Conservation (phyloP, 2,888 invertebrate genomes). For the Drosophila barbarae region DNA sequence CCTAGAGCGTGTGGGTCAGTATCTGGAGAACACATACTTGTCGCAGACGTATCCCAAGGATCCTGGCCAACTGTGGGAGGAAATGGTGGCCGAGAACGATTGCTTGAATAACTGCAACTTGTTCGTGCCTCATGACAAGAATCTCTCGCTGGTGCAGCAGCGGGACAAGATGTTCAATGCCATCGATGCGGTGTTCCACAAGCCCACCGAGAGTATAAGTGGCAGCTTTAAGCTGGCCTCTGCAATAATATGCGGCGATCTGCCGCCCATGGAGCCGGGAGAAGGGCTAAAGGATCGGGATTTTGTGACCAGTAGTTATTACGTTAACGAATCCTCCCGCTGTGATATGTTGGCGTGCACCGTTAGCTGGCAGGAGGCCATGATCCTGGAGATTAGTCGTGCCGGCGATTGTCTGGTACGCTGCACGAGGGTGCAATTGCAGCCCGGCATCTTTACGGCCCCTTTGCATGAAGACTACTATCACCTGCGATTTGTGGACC, state of each 20-base stretch:
- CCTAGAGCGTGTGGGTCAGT: conserved; percentile 94
- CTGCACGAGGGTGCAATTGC: conserved; percentile 82
- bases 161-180: conserved; percentile 85
- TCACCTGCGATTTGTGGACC: conserved; percentile 82
- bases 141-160: conserved; percentile 90
- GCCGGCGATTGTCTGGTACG: conserved; percentile 78
- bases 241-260: conserved; percentile 80
- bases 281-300: conserved; percentile 35
- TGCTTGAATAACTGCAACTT: conserved; percentile 85
- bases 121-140: conserved; percentile 87
- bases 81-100: conserved; percentile 87
- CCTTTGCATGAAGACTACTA: conserved; percentile 66
- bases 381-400: conserved; percentile 75
- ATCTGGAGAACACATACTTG: conserved; percentile 88
- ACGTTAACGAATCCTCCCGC: conserved; percentile 65
- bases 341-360: conserved; percentile 74
- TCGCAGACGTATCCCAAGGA: conserved; percentile 83
- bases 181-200: conserved; percentile 85
- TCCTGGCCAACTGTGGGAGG: conserved; percentile 88
- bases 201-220: conserved; percentile 84
- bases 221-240: conserved; percentile 83
- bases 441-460: conserved; percentile 78
- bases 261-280: conserved; percentile 46
- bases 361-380: conserved; percentile 71
- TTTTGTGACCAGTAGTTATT: conserved; percentile 69